Base-by-base conservation (phyloP, 1,140 invertebrate species). In the Araneus ventricosus region DNA sequence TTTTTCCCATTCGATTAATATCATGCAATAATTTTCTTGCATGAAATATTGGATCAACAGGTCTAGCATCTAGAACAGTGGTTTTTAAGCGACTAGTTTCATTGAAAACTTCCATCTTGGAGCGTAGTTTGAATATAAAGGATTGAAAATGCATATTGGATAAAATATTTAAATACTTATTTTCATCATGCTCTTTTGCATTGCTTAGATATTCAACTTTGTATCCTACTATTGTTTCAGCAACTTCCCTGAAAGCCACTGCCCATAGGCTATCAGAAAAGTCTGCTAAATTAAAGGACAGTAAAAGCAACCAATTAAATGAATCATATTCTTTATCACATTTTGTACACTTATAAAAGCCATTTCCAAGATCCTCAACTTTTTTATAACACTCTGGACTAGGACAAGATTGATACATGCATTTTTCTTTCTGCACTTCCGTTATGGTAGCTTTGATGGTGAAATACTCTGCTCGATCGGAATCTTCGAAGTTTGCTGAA, bases 271-370 rank as follows among this genome's bases (percentile, higher is more conserved):
- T 97, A 34, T 96, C 97, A 52, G 97, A 97, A 95, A 96, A 97
- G 96, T 99, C 99, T 0, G 97, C 97, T 59, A 99, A 95, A 94
- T 97, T 80, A 24, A 97, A 95, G 97, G 97, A 94, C 57, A 94
- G 95, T 80, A 99, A 96, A 92, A 99, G 95, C 82, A 98, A 96
- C 96, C 98, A 99, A 94, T 97, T 98, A 95, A 97, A 99, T 94
- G 97, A 97, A 0, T 97, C 97, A 95, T 96, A 98, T 92, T 98
- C 97, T 87, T 96, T 96, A 94, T 97, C 96, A 95, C 99, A 99
- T 95, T 99, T 99, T 95, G 99, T 99, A 95, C 99, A 99, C 93
- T 98, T 96, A 95, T 97, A 99, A 94, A 97, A 96, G 14, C 97
- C 98, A 95, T 98, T 98, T 67, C 97, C 97, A 95, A 97, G 96